A percentile compares a stretch with the other conserved stretches of the same genome.
These are phyloP conservation scores for Epiblema foenella DNA, from an alignment of 2,888 invertebrate species.

Conservation along the genomic window DNA sequence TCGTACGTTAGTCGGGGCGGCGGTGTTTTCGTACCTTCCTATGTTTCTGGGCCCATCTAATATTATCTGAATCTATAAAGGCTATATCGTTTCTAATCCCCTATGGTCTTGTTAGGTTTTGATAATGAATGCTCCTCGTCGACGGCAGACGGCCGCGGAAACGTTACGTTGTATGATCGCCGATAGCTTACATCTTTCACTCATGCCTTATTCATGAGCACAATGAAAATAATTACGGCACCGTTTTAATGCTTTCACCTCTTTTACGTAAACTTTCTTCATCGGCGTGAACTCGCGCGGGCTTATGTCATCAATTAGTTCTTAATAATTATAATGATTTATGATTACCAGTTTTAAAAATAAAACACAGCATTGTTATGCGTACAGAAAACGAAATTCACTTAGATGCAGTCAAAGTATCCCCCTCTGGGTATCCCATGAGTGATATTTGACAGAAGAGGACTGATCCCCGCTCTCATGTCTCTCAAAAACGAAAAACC, in stretches of 20 bases:
- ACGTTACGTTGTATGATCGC: constrained; percentile 64
- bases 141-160: constrained; percentile 47
- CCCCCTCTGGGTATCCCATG: not conserved
- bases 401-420: no score
- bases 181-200: constrained; percentile 68
- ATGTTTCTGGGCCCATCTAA: no score
- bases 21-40: no score
- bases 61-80: no score
- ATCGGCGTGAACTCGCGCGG: constrained; percentile 59
- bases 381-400: no score
- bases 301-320: constrained; percentile 52
- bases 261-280: constrained; percentile 74
- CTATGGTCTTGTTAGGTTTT: not conserved
- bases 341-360: not conserved
- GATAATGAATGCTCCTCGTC: constrained; percentile 14
- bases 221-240: constrained; percentile 73
- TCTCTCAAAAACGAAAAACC: no score
- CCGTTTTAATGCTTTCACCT: constrained; percentile 73
- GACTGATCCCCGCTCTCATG: no score
- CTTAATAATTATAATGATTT: constrained; percentile 35
- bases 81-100: no score
- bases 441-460: not conserved
- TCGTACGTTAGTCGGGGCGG: no score
- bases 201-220: constrained; percentile 71
- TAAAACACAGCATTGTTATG: not conserved